Base-by-base conservation (phyloP, 2,888 invertebrate species). In the Trissoscelio sp. region DNA sequence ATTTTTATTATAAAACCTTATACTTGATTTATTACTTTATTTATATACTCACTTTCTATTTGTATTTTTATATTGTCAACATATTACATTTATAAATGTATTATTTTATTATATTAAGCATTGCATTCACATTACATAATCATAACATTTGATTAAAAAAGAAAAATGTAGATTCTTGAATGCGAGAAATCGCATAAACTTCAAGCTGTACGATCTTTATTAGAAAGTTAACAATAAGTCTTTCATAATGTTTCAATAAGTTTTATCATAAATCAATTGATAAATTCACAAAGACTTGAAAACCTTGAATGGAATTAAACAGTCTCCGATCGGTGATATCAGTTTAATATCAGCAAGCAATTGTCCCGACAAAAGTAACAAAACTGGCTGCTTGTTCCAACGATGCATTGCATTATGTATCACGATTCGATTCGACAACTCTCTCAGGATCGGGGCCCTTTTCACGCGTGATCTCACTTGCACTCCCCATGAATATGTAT, bases 271-370 rank as follows among this genome's bases (percentile, higher is more conserved):
- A 67, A 67, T 79, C 79, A 67, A 28, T 60, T 53, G 31, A 73
- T 73, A 79, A 73, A 67, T 79, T 79, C 67, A 53, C 67, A 74
- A 83, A 82, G 85, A 82, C 79, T 85, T 81, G 62, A 78, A 81
- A 83, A 83, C 83, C 79, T 81, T 77, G 70, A 66, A 58, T 80
- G 69, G 82, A 83, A 85, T 87, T 84, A 78, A 82, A 82, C 81
- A 72, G 82, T 67, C 60, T 67, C 53, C 20, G 46, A 79, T 73
- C 79, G 81, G 81, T 83, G 79, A 83, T 85, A 86, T 86, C 85
- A 85, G 39, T 78, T 85, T 84, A 83, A 83, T 84, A 80, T 79
- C 66, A 16, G 78, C 77, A 44, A 70, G 79, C 78, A 83, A 85
- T 84, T 82, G 84, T 78, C 69, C 82, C 74, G 74, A 83, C 60